Base-by-base conservation (phyloP, 2,113 vertebrate species). In the Zosterops hypoxanthus region DNA sequence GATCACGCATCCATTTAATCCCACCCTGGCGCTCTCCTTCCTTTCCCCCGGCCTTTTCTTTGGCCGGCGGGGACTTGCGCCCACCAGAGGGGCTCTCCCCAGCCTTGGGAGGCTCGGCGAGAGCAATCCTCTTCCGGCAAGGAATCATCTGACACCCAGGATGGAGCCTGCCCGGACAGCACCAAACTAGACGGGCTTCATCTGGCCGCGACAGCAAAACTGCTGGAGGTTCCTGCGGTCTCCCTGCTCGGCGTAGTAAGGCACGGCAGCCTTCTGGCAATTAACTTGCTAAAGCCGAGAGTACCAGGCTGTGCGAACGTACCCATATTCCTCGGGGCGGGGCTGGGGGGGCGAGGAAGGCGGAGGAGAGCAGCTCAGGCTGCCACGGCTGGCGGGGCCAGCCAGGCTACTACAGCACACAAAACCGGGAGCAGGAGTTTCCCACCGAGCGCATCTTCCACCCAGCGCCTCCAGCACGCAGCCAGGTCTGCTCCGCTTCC, bases 101-200 rank as follows among this genome's bases (percentile, higher is more conserved):
- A 70, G 90, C 92, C 87, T 60, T 88, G 66, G 94, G 90, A 90
- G 92, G 92, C 94, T 69, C 95, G 92, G 77, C 60, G 73, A 71
- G 97, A 97, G 92, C 98, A 97, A 96, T 98, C 97, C 97, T 81
- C 80, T 96, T 92, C 94, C 96, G 81, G 94, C 39, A 86, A 94
- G 89, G 56, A 92, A 96, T 82, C 96, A 97, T 97, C 97, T 97
- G 96, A 97, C 97, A 97, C 76, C 91, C 72, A 42, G 84, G 95
- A 97, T 69, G 84, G 95, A 97, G 97, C 92, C 97, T 94, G 95
- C 88, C 73, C 94, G 96, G 94, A 96, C 96, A 96, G 96, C 96
- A 97, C 83, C n/a, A 68, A 92, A 96, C 96, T 96, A 89, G 86
- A 88, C 44, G 90, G 93, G 95, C 93, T 97, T 92, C 90, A 64